Evolutionary conservation across 2,888 invertebrate species (phyloP).

Genomic region (Smittia sp.): DNA sequence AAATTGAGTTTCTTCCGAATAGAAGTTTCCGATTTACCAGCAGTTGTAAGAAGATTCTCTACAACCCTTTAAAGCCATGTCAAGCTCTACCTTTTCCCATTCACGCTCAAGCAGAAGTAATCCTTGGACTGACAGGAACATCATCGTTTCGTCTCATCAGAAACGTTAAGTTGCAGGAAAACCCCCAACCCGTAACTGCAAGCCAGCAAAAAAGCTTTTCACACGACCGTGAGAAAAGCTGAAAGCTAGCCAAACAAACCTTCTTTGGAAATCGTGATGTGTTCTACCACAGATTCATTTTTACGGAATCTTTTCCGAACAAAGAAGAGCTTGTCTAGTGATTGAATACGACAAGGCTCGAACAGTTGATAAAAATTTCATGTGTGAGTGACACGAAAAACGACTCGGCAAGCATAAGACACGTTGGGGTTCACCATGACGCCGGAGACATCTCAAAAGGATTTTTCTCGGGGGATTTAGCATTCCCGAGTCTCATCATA

Average conservation of each 20-base stretch:
- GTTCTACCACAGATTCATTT: not conserved
- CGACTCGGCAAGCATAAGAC: not conserved
- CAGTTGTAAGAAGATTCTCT: not conserved
- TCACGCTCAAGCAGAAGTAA: not conserved
- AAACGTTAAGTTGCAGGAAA: not conserved
- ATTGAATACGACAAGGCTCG: conserved; percentile 1
- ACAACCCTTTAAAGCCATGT: not conserved
- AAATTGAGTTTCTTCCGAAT: too few species aligned
- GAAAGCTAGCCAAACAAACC: not conserved
- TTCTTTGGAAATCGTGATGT: not conserved
- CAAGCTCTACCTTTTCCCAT: not conserved
- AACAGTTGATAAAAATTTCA: conserved; percentile 17
- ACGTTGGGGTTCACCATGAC: not conserved
- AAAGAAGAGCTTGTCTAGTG: not conserved
- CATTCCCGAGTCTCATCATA: not conserved
- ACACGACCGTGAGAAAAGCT: not conserved
- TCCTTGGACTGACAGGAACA: conserved; percentile 4
- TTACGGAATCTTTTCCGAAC: not conserved
- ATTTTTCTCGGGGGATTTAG: not conserved
- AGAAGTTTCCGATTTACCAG: not conserved
- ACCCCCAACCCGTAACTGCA: not conserved
- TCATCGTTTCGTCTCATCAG: not conserved
- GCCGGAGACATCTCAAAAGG: not conserved
- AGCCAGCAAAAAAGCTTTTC: not conserved
- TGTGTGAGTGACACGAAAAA: not conserved